phyloP scores from a whole-genome alignment of 2,113 vertebrate genomes.

The Axis porcinus region DNA sequence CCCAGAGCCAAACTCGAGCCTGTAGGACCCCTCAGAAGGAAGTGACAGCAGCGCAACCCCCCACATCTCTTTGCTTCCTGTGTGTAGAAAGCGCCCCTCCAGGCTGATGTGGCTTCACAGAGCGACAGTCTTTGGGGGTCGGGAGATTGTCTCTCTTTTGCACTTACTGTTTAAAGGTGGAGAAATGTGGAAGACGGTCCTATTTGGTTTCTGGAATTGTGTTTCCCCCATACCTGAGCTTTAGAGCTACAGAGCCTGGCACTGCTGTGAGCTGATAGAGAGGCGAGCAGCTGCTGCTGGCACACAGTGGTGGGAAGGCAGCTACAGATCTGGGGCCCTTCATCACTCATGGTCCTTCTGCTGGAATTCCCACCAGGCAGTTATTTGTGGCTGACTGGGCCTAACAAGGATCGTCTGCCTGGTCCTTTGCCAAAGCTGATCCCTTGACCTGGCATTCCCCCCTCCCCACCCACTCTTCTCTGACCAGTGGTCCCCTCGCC shows the following conservation, averaged over 20 bases:
- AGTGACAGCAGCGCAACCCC: not conserved
- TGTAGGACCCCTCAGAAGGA: not conserved
- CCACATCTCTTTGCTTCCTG: not conserved
- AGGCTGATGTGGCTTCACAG: not conserved
- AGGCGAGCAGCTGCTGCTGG: not conserved
- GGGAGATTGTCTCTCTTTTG: not conserved
- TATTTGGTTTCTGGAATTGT: constrained; percentile 32
- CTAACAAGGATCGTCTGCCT: not conserved
- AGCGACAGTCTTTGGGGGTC: not conserved
- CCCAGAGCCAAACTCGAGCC: not conserved
- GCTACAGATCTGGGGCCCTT: not conserved
- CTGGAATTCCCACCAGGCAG: not conserved
- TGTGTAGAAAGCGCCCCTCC: not conserved
- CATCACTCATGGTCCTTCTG: not conserved
- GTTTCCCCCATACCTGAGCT: not conserved
- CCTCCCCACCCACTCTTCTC: not conserved
- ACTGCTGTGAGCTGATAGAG: not conserved
- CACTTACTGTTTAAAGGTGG: not conserved
- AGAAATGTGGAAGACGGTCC: not conserved
- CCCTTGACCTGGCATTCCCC: not conserved
- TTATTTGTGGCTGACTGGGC: not conserved
- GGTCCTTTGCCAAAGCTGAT: not conserved
- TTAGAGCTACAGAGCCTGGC: not conserved
- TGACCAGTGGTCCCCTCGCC: not conserved
- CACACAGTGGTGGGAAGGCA: not conserved